These are phyloP conservation scores for Catharus fuscescens DNA, from an alignment of 2,113 vertebrate species.

Conservation along the genomic window DNA sequence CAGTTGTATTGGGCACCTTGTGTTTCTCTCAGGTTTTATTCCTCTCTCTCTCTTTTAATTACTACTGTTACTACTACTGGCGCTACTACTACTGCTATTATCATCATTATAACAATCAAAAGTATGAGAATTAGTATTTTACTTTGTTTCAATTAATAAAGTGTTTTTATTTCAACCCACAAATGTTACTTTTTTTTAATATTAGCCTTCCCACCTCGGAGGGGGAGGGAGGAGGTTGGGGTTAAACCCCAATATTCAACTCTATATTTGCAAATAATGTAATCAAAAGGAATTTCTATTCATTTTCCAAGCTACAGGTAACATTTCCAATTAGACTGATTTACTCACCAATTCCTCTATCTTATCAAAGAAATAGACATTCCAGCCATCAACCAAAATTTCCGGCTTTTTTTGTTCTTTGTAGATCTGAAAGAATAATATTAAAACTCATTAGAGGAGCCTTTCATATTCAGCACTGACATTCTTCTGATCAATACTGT, in stretches of 20 bases:
- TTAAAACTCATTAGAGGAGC: slow-evolving; percentile 37
- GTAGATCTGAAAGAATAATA: slow-evolving; percentile 82
- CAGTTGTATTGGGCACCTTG: too few species aligned
- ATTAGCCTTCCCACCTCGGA: neutral
- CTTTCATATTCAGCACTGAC: neutral
- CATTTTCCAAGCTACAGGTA: neutral
- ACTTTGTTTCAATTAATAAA: neutral
- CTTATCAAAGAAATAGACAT: slow-evolving; percentile 91
- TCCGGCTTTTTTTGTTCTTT: slow-evolving; percentile 86
- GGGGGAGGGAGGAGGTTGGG: rapidly evolving
- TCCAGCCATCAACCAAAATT: slow-evolving; percentile 91
- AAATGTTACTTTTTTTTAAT: neutral
- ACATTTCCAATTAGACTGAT: neutral
- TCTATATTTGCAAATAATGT: neutral
- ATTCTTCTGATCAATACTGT: neutral
- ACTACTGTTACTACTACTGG: neutral
- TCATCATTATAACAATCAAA: neutral
- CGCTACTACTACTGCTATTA: neutral
- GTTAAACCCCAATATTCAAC: neutral
- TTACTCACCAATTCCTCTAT: slow-evolving; percentile 84
- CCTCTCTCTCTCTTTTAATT: neutral
- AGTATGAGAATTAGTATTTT: neutral
- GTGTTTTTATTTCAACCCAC: neutral
- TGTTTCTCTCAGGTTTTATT: neutral
- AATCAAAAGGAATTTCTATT: neutral